These are phyloP conservation scores for Crotalus tigris DNA, from an alignment of 2,113 vertebrate species.

Conservation along the genomic window DNA sequence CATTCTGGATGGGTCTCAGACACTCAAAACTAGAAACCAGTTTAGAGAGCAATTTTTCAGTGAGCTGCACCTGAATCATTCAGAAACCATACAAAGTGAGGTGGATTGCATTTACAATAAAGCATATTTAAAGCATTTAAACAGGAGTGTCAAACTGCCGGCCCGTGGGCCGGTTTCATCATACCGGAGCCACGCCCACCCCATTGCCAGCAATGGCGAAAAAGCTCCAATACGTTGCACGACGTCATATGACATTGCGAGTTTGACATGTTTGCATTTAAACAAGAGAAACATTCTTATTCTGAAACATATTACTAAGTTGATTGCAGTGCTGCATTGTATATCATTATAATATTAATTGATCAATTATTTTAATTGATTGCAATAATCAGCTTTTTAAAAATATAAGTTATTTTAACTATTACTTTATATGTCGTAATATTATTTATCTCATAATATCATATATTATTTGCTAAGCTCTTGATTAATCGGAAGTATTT, in stretches of 20 bases:
- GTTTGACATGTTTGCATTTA: neutral
- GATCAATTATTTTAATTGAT: neutral
- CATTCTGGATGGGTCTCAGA: neutral
- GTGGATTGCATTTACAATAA: neutral
- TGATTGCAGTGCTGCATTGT: neutral
- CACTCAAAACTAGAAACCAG: neutral
- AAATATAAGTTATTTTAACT: neutral
- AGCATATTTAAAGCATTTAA: neutral
- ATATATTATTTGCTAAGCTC: neutral
- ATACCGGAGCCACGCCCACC: too few relatives aligned
- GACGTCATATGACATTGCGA: too few relatives aligned
- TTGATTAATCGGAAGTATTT: neutral
- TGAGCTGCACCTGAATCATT: neutral
- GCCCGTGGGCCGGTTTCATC: too few relatives aligned
- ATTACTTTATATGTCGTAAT: neutral
- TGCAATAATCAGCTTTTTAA: neutral
- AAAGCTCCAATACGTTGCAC: too few relatives aligned
- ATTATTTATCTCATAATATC: neutral
- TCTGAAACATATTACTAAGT: neutral
- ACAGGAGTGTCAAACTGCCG: neutral
- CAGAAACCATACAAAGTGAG: neutral
- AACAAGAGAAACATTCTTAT: neutral
- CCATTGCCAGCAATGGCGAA: too few relatives aligned
- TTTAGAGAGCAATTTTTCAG: neutral
- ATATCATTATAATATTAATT: neutral